These are phyloP conservation scores for Leucoraja erinaceus DNA, from an alignment of 2,113 vertebrate species.

Conservation along the genomic window DNA sequence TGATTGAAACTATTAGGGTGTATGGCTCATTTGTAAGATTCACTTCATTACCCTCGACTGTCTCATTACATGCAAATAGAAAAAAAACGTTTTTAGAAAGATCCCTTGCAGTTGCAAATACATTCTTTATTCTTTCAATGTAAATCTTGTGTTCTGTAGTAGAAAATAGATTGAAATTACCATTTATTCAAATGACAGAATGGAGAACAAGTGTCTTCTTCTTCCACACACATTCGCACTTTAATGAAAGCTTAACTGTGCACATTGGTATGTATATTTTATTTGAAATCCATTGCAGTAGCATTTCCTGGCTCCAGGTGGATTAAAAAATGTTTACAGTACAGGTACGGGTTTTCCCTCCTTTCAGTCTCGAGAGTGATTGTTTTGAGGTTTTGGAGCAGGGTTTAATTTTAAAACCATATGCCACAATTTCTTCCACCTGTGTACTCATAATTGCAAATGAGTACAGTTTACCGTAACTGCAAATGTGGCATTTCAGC, in stretches of 20 bases:
- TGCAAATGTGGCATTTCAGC: not conserved
- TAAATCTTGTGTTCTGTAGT: not conserved
- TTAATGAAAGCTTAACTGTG: not conserved
- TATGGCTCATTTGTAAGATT: constrained; percentile 40
- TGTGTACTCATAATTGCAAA: not conserved
- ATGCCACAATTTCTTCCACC: not conserved
- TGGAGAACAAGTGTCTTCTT: not conserved
- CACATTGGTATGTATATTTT: not conserved
- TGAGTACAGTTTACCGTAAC: not conserved
- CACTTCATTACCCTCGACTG: constrained; percentile 40
- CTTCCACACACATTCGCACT: not conserved
- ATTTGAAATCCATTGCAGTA: not conserved
- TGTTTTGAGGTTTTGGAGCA: not conserved
- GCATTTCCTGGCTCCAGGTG: not conserved
- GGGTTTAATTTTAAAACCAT: not conserved
- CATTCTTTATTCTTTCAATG: constrained; percentile 10
- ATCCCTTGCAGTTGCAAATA: constrained; percentile 22
- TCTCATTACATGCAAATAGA: constrained; percentile 34
- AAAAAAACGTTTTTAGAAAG: constrained; percentile 23
- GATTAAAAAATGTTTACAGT: not conserved
- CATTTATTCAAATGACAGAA: not conserved
- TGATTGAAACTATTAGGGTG: constrained; percentile 33
- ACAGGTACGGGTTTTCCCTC: not conserved
- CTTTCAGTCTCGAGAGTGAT: not conserved
- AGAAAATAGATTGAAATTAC: not conserved